Base-by-base conservation (phyloP, 2,888 invertebrate species). In the Ferrisia virgata region DNA sequence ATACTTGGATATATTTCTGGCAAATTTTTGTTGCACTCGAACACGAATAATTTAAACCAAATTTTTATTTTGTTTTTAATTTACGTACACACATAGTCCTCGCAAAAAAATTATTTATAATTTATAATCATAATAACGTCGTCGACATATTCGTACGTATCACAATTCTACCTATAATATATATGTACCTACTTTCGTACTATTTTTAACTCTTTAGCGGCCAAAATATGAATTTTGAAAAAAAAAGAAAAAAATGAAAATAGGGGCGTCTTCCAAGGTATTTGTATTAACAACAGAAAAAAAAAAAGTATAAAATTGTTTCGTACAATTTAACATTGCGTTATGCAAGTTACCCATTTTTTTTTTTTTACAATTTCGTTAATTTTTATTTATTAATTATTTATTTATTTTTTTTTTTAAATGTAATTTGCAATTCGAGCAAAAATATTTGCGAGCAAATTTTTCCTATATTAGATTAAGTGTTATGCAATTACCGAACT, bases 401-500 rank as follows among this genome's bases (percentile, higher is more conserved):
- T n/a, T 79, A 39, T 28, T 47, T n/a, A n/a, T 47, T 47, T 79
- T 79, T 79, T 80, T 47, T 80, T 33, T 36, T 33, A 76, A 31
- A 28, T 18, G 31, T 76, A 76, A 76, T 76, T 64, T 76, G 72
- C 72, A 36, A 33, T 36, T 36, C 36, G 36, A 58, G 22, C 18
- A 18, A 76, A 64, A 36, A 76, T 36, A 82, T 40, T 82, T 69
- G 82, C 82, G 82, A 82, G 82, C 53, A 39, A 82, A 58, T 64
- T 58, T 80, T 64, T 81, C 58, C 36, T 82, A 82, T 82, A 36
- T 64, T 82, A 76, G 72, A 76, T 76, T 64, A 53, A 81, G 47
- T 82, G 64, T 82, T 64, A 64, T 58, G 58, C 82, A 82, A 36
- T 82, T 82, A 82, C 82, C 82, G 82, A 82, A 82, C 82, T 82